Conservation (phyloP, 2,113 vertebrate species). For the Mionectes macconnelli region DNA sequence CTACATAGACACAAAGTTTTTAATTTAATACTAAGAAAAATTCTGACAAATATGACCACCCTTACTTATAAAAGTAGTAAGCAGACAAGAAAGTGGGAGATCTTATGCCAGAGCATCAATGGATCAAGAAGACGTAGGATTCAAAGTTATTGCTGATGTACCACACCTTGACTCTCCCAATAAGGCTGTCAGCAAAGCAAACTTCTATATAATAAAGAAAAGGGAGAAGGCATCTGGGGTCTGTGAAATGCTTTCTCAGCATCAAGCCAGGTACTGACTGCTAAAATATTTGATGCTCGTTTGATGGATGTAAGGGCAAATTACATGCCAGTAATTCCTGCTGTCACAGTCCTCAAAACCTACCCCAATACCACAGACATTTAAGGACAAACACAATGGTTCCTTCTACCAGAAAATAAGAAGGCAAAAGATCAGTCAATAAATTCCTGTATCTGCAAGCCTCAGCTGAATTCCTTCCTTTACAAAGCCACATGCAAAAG, state of each 20-base stretch:
- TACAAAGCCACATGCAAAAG: neutral
- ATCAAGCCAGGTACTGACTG: neutral
- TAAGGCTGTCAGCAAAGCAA: conserved; percentile 44
- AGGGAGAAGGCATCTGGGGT: neutral
- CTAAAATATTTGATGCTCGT: conserved; percentile 15
- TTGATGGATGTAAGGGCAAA: conserved; percentile 64
- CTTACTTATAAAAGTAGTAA: neutral
- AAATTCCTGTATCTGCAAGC: neutral
- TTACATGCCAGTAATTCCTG: conserved; percentile 48
- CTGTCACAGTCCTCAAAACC: conserved; percentile 45
- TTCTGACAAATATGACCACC: neutral
- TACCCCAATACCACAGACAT: conserved; percentile 9
- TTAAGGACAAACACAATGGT: conserved; percentile 50
- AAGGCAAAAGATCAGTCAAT: conserved; percentile 20
- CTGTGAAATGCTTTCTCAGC: conserved; percentile 55
- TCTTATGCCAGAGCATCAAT: neutral
- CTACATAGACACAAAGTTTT: neutral
- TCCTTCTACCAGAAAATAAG: conserved; percentile 23
- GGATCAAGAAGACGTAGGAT: neutral
- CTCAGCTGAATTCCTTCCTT: neutral
- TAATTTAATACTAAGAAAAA: neutral
- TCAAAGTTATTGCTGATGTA: neutral
- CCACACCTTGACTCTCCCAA: conserved; percentile 11
- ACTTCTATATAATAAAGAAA: conserved; percentile 35
- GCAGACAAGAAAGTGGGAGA: neutral